phyloP scores from a whole-genome alignment of 2,888 invertebrate genomes.

The Drosophila subquinaria region DNA sequence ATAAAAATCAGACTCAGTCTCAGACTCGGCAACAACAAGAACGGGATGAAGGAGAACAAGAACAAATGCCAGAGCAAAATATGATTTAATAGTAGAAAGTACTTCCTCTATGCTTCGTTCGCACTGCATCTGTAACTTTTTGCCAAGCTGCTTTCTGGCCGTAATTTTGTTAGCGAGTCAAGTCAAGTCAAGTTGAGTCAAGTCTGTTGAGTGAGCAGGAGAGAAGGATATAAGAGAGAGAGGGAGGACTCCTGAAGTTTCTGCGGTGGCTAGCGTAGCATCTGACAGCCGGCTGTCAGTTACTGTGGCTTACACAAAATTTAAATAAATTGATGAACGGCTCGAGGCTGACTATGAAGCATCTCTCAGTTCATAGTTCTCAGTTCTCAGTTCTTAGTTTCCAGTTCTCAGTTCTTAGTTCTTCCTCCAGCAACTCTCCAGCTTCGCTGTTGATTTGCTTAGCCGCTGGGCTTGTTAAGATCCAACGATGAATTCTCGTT shows the following conservation, averaged over 20 bases:
- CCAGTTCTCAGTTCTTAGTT: slow-evolving; percentile 6
- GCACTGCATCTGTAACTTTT: slow-evolving; percentile 41
- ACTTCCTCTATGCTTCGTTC: slow-evolving; percentile 34
- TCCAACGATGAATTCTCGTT: slow-evolving; percentile 22
- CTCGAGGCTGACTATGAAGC: slow-evolving; percentile 12
- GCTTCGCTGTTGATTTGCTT: slow-evolving; percentile 54
- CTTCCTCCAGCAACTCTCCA: neutral
- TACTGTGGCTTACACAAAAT: slow-evolving; percentile 65
- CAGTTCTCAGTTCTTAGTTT: neutral
- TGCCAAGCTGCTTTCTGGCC: slow-evolving; percentile 43
- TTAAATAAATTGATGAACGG: slow-evolving; percentile 74
- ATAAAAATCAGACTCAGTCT: slow-evolving; percentile 62
- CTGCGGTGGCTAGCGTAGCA: slow-evolving; percentile 59
- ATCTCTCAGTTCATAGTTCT: slow-evolving; percentile 11
- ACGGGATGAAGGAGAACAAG: neutral
- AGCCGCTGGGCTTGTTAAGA: slow-evolving; percentile 39
- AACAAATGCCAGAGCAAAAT: slow-evolving; percentile 45
- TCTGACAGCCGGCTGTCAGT: slow-evolving; percentile 69
- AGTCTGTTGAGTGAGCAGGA: neutral
- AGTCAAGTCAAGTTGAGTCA: slow-evolving; percentile 20
- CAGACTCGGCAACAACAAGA: slow-evolving; percentile 27
- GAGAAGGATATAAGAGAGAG: neutral
- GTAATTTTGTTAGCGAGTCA: slow-evolving; percentile 63
- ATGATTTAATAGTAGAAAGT: slow-evolving; percentile 72
- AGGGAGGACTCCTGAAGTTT: slow-evolving; percentile 42